These are phyloP conservation scores for Aquatica leii DNA, from an alignment of 2,888 invertebrate species.

Conservation along the genomic window DNA sequence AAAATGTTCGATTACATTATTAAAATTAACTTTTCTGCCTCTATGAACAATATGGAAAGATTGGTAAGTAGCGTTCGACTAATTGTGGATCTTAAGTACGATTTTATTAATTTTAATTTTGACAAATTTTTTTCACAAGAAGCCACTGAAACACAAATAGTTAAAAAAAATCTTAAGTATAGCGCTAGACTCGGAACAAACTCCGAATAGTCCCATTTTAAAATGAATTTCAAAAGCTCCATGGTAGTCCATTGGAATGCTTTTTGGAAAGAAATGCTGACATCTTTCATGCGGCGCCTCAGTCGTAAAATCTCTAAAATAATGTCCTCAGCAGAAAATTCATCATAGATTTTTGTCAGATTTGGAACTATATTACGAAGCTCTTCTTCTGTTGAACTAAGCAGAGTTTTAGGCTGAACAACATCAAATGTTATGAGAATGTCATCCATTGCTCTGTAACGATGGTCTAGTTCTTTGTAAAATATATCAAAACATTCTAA, in stretches of 20 bases:
- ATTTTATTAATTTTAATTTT: no score
- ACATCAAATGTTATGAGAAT: not conserved
- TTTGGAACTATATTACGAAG: not conserved
- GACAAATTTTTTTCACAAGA: no score
- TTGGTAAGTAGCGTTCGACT: no score
- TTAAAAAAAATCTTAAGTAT: no score
- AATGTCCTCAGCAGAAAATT: not conserved
- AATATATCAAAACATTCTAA: not conserved
- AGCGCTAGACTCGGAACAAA: no score
- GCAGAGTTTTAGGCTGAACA: not conserved
- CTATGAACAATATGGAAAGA: no score
- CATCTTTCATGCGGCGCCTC: not conserved
- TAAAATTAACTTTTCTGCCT: no score
- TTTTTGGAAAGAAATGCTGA: not conserved
- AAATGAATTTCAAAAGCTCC: not conserved
- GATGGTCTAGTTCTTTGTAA: not conserved
- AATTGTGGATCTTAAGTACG: no score
- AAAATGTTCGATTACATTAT: no score
- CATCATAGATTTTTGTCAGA: conserved; percentile 1
- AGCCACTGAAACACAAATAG: no score
- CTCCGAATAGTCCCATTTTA: not conserved
- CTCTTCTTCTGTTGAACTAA: not conserved
- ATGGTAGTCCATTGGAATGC: not conserved
- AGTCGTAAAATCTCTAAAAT: not conserved
- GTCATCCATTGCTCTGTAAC: not conserved